Percentiles rank a stretch among this genome's conserved stretches.
Conservation (phyloP, 2,888 invertebrate genomes). For the Cheilosia grossa region DNA sequence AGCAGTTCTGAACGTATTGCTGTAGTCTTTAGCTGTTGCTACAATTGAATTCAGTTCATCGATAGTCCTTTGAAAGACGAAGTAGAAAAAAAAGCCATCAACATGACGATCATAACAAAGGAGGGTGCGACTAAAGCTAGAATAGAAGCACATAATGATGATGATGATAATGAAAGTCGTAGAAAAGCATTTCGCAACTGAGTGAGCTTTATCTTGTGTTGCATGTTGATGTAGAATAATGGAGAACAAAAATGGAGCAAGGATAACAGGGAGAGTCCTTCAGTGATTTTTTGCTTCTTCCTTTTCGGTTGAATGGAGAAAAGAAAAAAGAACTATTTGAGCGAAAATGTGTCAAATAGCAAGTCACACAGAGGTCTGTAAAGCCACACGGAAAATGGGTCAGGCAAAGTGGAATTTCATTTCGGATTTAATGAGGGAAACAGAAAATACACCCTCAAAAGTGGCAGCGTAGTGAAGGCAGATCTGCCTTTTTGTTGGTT, state of each 20-base stretch:
- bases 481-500: background rate
- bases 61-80: conserved; percentile 33
- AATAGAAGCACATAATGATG: conserved; percentile 4
- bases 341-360: conserved; percentile 60
- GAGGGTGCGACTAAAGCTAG: conserved; percentile 1
- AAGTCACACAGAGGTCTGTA: background rate
- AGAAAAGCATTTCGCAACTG: conserved; percentile 48
- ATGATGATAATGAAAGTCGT: conserved; percentile 47
- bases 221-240: conserved; percentile 28
- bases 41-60: conserved; percentile 64
- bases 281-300: background rate
- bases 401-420: conserved; percentile 6
- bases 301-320: conserved; percentile 42
- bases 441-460: background rate
- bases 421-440: conserved; percentile 35
- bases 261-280: conserved; percentile 60
- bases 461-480: background rate
- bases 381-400: conserved; percentile 2
- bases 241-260: conserved; percentile 60
- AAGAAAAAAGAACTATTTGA: conserved; percentile 31
- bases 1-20: no score
- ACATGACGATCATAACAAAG: conserved; percentile 21
- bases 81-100: background rate
- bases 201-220: conserved; percentile 39
- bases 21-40: background rate